Percentiles rank a stretch among this genome's conserved stretches.
phyloP scores from a whole-genome alignment of 53 echinoderm and acorn worm genomes.

The Glandiceps talaboti region DNA sequence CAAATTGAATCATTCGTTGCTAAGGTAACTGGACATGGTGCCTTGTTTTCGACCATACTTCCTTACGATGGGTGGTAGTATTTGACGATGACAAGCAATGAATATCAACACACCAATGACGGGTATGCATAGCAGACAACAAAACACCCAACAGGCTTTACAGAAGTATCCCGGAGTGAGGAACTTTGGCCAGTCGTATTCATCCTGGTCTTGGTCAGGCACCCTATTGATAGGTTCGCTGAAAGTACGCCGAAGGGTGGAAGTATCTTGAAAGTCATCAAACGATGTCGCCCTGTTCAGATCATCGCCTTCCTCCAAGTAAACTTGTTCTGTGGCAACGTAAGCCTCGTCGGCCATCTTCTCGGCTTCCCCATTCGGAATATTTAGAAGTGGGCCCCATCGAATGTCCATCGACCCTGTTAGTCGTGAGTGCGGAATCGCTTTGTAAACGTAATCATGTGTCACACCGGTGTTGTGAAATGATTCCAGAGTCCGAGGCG shows the following conservation, averaged over 20 bases:
- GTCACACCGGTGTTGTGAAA: background rate
- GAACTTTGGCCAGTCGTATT: background rate
- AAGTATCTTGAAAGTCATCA: background rate
- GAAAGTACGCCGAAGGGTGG: background rate
- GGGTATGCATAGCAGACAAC: background rate
- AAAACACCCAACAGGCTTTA: background rate
- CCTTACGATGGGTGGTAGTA: background rate
- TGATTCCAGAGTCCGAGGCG: background rate
- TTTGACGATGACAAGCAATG: background rate
- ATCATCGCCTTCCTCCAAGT: background rate
- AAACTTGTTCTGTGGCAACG: background rate
- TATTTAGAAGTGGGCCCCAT: background rate
- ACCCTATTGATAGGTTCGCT: background rate
- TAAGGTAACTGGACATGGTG: no score
- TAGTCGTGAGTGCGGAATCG: background rate
- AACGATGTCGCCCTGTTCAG: background rate
- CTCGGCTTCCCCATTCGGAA: background rate
- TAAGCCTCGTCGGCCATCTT: background rate
- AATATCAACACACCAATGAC: background rate
- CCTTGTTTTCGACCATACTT: background rate
- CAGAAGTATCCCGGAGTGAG: background rate
- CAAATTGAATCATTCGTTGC: no score
- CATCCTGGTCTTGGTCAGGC: background rate
- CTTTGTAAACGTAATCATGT: background rate
- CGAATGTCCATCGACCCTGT: background rate